Base-by-base conservation (phyloP, 64 coral and sea anemone species). In the Pachyseris speciosa region DNA sequence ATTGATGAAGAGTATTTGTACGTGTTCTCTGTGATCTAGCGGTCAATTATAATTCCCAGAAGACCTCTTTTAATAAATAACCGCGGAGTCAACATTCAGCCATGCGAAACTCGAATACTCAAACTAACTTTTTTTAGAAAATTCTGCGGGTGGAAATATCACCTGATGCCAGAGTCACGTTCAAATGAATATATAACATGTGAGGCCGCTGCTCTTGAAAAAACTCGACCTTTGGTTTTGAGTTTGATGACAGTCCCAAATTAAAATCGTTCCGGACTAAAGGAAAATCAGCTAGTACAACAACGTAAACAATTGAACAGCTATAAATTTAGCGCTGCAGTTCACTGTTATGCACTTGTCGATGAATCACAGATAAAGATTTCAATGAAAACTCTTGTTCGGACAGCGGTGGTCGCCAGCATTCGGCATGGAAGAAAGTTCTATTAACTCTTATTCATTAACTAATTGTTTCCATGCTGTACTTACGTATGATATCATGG, bases 401-500 rank as follows among this genome's bases (percentile, higher is more conserved):
- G n/a, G n/a, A n/a, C n/a, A n/a, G n/a, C n/a, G n/a, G n/a, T n/a
- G n/a, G n/a, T n/a, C n/a, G n/a, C n/a, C n/a, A n/a, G n/a, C n/a
- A n/a, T n/a, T n/a, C n/a, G n/a, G n/a, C n/a, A n/a, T n/a, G n/a
- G n/a, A n/a, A n/a, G n/a, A n/a, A n/a, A 9, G 7, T 16, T 9
- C 32, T 55, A 36, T 39, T 58, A 88, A 37, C n/a, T 29, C 52
- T 48, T 55, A 55, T 33, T 25, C 28, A 68, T 33, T 40, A 75
- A 68, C 37, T 52, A 53, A 58, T 52, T 27, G 59, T 72, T 8
- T 39, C 33, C 16, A 28, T 72, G 11, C 9, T 40, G 65, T 73
- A 92, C 89, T 92, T 92, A 92, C 89, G 53, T 92, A 83, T 19
- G 89, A 92, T 31, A 85, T 24, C 37, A 92, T 59, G 17, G 89